Evolutionary conservation across 2,888 invertebrate genomes (phyloP), one percentile per base, ranked within the genome.

Genomic region (Sycophila texana): DNA sequence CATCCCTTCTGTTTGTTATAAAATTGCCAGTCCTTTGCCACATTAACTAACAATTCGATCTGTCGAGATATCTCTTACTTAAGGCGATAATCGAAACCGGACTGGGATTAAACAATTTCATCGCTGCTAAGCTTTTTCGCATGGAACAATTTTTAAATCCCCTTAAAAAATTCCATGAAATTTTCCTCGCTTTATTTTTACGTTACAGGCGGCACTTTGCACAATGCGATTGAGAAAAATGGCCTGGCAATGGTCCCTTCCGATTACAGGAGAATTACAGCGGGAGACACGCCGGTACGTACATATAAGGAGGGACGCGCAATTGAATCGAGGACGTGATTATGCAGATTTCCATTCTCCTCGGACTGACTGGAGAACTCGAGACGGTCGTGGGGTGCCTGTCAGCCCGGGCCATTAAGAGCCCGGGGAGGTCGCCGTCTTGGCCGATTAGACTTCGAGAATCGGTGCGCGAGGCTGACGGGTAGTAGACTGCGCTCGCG

Each of bases 331-430:
- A 58, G 30, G 71, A 66, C 63, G 65, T 49, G 77, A 72, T 72
- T 77, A 72, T 77, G 77, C 66, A 72, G 58, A 77, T 77, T 66
- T 58, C 26, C 66, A 74, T 74, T 67, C 74, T 67, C 20, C 53
- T 63, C 58, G 61, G 20, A 12, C 47, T 14, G 53, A n/a, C 12
- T 22, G 53, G 18, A 22, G 66, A 49, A 49, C 26, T n/a, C 26
- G 30, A 60, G 39, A 63, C 53, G n/a, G 7, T 18, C 30, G n/a
- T 30, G 49, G 18, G 30, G n/a, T 5, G 55, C 12, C 53, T 57
- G 68, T 73, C 65, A 74, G 67, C 63, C 63, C 49, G 39, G 58
- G 47, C 74, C 74, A 73, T 73, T 77, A 77, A 68, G 74, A 18
- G 20, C 47, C 26, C 53, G 26, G 22, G 57, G 39, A 30, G 18